Evolutionary conservation across 2,113 vertebrate genomes (phyloP).

Genomic region (Gopherus evgoodei): DNA sequence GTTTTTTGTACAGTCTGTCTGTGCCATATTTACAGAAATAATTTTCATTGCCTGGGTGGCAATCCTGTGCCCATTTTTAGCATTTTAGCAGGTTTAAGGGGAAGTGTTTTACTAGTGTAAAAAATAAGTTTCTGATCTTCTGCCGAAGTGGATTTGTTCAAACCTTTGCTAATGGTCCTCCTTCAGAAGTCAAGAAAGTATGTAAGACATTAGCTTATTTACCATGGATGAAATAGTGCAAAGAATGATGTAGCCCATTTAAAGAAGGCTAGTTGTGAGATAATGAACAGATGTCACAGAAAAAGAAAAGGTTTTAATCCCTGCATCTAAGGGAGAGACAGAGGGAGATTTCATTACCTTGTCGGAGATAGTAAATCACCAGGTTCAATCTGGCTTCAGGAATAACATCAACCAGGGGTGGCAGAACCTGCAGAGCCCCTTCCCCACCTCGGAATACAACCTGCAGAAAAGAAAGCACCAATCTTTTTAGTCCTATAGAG

Average conservation of each 20-base stretch:
- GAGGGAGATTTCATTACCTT: slow-evolving; percentile 82
- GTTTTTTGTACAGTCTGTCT: background rate
- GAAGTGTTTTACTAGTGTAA: background rate
- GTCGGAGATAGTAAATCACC: slow-evolving; percentile 96
- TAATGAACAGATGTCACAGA: background rate
- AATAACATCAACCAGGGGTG: slow-evolving; percentile 96
- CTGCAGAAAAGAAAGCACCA: slow-evolving; percentile 73
- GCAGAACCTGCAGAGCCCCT: slow-evolving; percentile 93
- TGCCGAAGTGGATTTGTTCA: background rate
- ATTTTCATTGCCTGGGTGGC: background rate
- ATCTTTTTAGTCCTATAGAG: background rate
- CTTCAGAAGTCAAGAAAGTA: background rate
- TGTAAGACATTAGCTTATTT: background rate
- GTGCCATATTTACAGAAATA: background rate
- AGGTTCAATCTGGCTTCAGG: slow-evolving; percentile 96
- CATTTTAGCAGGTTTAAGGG: background rate
- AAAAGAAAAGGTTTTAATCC: background rate
- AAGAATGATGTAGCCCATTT: background rate
- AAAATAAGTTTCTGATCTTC: background rate
- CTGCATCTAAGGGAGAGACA: slow-evolving; percentile 1
- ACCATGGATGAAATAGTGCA: background rate
- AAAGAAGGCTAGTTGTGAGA: background rate
- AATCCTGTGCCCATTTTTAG: background rate
- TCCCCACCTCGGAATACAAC: slow-evolving; percentile 97
- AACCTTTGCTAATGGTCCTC: background rate